Base-by-base conservation (phyloP, 2,888 invertebrate genomes). In the Cerastoderma edule region DNA sequence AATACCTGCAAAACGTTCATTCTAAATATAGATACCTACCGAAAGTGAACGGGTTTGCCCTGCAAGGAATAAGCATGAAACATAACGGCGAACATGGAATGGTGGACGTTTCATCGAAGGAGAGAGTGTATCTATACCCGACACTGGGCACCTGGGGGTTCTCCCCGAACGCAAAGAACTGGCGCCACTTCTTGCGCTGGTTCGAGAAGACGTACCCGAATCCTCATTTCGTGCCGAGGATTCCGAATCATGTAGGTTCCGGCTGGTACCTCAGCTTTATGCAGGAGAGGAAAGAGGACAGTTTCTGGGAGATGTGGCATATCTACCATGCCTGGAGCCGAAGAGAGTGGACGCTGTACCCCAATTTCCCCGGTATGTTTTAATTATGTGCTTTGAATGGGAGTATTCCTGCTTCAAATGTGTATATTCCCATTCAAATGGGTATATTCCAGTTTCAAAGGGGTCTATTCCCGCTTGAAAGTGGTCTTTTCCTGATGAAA, bases 51-150 rank as follows among this genome's bases (percentile, higher is more conserved):
- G 79, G 79, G 22, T 79, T 72, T 48, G n/a, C 75, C 39, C 54
- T 79, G 2, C 72, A 79, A 69, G 79, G 79, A n/a, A 56, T 44
- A 22, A 72, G 63, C 22, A 46, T 79, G 19, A 72, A 63, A 63
- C 79, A 79, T 35, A 72, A 70, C 32, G 72, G 67, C 22, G 69
- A 67, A 8, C 8, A 32, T 32, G 54, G 74, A 5, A 65, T 56
- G 22, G 6, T 79, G 3, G 33, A 75, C 4, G 66, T 72, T 10
- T 54, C 74, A 30, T 13, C 33, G 6, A 30, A 71, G 28, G 28
- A 79, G n/a, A 60, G 57, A n/a, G 75, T 79, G 13, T 79, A 66
- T 63, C 48, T 79, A 22, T 79, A 79, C 39, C 75, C 75, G 16
- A 72, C 69, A 13, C 22, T 75, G 2, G 79, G 79, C 2, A 75